Base-by-base conservation (phyloP, 2,797 vertebrate species). In the Amniataba percoides region DNA sequence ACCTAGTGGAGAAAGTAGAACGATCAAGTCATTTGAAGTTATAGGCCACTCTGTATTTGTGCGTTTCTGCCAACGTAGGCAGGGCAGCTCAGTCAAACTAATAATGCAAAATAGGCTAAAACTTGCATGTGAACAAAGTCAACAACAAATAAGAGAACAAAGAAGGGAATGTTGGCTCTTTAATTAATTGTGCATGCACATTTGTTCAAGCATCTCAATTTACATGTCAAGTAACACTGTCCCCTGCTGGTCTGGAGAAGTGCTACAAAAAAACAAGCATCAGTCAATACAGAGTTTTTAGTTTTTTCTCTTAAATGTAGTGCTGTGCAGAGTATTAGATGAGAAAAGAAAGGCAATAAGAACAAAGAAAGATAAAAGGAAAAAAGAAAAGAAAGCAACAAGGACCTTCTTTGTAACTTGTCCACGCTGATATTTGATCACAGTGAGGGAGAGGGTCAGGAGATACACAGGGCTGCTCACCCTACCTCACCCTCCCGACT, bases 11-110 rank as follows among this genome's bases (percentile, higher is more conserved):
- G 88, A 92, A 93, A 94, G 87, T 93, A 84, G 92, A 93, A 91
- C 93, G 90, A 92, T 89, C 82, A 80, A 92, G 87, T 84, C 85
- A 93, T 92, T 94, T 92, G 92, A 93, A 93, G 91, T 94, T 94
- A 90, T 88, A 85, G 88, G 91, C 82, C 83, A 88, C 69, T 86
- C 75, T 68, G 78, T 65, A 62, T 86, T 86, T 86, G 77, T 87
- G 87, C 74, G 64, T 51, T 83, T 71, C 67, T 90, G 93, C 93
- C 92, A 93, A 89, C 12, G 48, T 66, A 69, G 92, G 92, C 90
- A 87, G 89, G 89, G 79, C 83, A 73, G 77, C 45, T 75, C 76
- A 88, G 75, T 84, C 88, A 85, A 85, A 90, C 80, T 83, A 72
- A 87, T 86, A 40, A 83, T 21, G 68, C 74, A 69, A 92, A 91